Conservation (phyloP, 2,797 vertebrate species). For the Glossophaga mutica region DNA sequence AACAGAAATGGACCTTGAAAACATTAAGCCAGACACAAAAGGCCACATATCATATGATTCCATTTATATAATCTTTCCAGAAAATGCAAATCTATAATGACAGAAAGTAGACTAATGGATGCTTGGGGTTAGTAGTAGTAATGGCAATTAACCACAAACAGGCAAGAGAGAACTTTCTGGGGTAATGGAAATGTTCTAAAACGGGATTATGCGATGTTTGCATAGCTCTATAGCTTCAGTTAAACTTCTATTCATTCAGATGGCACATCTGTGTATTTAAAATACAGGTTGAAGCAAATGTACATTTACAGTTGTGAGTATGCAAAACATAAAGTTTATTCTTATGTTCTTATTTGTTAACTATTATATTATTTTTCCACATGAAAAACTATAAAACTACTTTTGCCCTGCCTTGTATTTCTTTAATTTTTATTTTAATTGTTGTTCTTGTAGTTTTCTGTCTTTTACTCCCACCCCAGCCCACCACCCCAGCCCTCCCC, state of each 20-base stretch:
- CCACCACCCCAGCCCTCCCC: no score
- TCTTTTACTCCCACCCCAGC: no score
- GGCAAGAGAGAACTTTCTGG: neutral
- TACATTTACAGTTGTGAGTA: neutral
- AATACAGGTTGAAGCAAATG: neutral
- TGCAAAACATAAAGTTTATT: neutral
- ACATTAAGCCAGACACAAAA: neutral
- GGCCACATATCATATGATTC: neutral
- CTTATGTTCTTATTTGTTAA: neutral
- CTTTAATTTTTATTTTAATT: no score
- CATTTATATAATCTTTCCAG: neutral
- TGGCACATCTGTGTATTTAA: neutral
- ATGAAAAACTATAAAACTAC: neutral
- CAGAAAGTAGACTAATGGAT: neutral
- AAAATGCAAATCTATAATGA: constrained; percentile 13
- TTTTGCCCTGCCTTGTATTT: neutral
- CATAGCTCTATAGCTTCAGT: neutral
- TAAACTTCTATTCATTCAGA: neutral
- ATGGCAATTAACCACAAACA: neutral
- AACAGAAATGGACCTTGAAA: neutral
- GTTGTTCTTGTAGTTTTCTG: no score
- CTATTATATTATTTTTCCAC: neutral
- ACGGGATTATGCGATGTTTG: constrained; percentile 9
- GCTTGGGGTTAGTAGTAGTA: neutral
- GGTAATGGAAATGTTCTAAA: neutral